Conservation (phyloP, 2,888 invertebrate genomes). For the Archips xylosteana region DNA sequence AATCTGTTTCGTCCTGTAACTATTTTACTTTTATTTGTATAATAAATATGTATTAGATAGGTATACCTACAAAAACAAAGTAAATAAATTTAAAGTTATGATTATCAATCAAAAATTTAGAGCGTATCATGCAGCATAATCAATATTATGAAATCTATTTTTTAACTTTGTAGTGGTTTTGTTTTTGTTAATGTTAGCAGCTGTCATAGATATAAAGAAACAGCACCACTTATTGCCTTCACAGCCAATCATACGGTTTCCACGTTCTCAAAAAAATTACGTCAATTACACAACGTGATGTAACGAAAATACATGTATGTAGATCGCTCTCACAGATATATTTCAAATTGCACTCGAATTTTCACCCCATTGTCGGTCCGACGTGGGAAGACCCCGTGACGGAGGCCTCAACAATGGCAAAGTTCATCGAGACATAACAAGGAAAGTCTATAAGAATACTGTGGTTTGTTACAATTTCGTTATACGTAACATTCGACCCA, state of each 20-base stretch:
- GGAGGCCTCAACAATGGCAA: conserved; percentile 79
- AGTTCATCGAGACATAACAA: conserved; percentile 83
- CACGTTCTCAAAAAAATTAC: conserved; percentile 49
- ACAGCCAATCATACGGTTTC: conserved; percentile 27
- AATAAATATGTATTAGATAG: too few species aligned
- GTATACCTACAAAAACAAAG: too few species aligned
- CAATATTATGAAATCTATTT: neutral
- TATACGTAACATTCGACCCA: conserved; percentile 70
- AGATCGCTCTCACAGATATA: conserved; percentile 71
- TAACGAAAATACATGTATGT: conserved; percentile 57
- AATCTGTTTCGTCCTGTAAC: too few species aligned
- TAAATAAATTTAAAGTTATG: neutral
- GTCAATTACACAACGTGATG: conserved; percentile 64
- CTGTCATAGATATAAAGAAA: conserved; percentile 37
- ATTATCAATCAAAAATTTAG: neutral
- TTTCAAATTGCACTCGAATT: conserved; percentile 79
- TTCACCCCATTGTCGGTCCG: conserved; percentile 79
- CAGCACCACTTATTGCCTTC: conserved; percentile 18
- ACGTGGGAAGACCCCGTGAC: conserved; percentile 80
- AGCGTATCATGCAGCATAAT: neutral
- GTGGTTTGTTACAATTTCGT: conserved; percentile 66
- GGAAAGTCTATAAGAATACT: conserved; percentile 80
- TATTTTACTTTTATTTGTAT: too few species aligned
- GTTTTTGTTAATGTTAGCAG: conserved; percentile 15
- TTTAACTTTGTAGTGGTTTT: neutral